These are phyloP conservation scores for Heterodera filipjevi DNA, from an alignment of 2,888 invertebrate genomes.

Conservation along the genomic window DNA sequence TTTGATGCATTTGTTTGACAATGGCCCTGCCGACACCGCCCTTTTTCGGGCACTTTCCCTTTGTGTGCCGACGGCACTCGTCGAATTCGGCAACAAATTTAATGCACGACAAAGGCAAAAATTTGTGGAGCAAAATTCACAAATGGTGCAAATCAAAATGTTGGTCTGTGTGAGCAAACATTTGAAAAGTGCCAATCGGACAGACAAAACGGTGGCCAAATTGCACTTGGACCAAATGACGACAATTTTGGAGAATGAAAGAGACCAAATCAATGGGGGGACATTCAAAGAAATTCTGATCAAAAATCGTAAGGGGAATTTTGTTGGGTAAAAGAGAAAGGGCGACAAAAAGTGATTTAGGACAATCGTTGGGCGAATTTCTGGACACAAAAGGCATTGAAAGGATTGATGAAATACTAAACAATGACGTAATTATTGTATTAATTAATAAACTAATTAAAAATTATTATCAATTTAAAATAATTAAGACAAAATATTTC, in stretches of 20 bases:
- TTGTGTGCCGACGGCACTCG: not conserved
- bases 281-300: not conserved
- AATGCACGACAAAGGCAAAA: not conserved
- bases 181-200: not conserved
- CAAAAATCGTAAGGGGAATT: not conserved
- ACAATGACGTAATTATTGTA: not conserved
- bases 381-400: not conserved
- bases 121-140: not conserved
- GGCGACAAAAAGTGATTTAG: not conserved
- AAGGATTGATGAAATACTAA: not conserved
- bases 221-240: not conserved
- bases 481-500: not conserved
- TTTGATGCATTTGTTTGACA: not conserved
- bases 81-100: not conserved
- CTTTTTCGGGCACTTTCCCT: not conserved
- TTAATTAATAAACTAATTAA: not conserved
- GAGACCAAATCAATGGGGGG: not conserved
- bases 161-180: not conserved
- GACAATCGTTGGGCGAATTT: not conserved
- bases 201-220: not conserved
- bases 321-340: not conserved
- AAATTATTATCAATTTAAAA: not conserved
- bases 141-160: not conserved
- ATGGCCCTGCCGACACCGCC: not conserved
- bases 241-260: not conserved